A percentile compares a stretch with the other conserved stretches of the same genome.
These are phyloP conservation scores for Heliconius melpomene DNA, from an alignment of 1,140 invertebrate genomes.

Conservation along the genomic window DNA sequence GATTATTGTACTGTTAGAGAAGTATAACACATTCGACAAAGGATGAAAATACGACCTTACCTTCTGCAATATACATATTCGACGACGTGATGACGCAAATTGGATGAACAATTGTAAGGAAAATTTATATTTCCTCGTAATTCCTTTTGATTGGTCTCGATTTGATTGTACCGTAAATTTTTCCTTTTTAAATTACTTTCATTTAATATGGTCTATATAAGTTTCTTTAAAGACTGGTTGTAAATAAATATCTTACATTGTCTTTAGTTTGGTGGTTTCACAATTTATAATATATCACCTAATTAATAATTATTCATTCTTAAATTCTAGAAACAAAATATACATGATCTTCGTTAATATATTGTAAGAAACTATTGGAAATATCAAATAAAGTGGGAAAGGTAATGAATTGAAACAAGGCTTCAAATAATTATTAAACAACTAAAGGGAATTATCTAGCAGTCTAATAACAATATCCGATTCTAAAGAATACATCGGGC, in stretches of 20 bases:
- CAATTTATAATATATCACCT: too few species aligned
- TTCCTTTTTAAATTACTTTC: not conserved
- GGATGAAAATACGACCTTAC: not conserved
- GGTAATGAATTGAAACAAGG: too few species aligned
- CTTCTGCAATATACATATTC: not conserved
- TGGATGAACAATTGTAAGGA: constrained; percentile 2
- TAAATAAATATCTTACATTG: not conserved
- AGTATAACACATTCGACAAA: not conserved
- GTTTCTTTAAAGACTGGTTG: not conserved
- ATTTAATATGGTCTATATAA: not conserved
- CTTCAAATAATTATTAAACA: too few species aligned
- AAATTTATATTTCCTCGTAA: constrained; percentile 9
- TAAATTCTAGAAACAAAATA: too few species aligned
- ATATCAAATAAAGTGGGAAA: too few species aligned
- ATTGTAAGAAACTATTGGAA: too few species aligned
- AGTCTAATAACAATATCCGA: too few species aligned
- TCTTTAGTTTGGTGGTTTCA: too few species aligned
- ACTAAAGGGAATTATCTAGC: too few species aligned
- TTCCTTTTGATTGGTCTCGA: not conserved
- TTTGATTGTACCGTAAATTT: not conserved
- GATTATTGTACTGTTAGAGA: not conserved
- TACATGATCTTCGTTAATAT: too few species aligned
- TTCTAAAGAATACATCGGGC: too few species aligned
- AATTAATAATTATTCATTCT: too few species aligned
- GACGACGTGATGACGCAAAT: not conserved